Evolutionary conservation across 1,140 invertebrate genomes (phyloP).

Genomic region (Trypoxylus dichotomus): DNA sequence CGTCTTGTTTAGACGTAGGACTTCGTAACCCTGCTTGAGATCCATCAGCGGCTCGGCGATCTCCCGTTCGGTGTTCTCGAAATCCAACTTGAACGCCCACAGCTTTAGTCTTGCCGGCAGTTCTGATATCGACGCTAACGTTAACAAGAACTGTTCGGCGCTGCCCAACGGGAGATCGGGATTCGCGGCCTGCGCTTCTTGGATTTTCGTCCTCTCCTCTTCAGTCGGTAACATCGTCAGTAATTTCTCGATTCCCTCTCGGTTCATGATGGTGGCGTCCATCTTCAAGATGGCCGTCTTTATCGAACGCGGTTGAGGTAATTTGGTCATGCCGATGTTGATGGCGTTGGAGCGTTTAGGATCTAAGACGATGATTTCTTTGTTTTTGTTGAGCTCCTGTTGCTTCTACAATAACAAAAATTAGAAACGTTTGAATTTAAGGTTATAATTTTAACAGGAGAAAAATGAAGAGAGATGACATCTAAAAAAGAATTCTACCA

Average conservation of each 20-base stretch:
- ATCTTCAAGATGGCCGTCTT: constrained; percentile 97
- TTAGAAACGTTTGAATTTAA: background rate
- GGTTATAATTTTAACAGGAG: background rate
- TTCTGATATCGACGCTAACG: constrained; percentile 93
- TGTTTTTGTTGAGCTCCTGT: constrained; percentile 91
- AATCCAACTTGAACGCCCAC: constrained; percentile 99
- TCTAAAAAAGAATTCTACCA: background rate
- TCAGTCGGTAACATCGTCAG: constrained; percentile 96
- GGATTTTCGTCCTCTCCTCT: constrained; percentile 94
- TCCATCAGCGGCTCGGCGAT: constrained; percentile 98
- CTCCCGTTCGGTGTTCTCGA: constrained; percentile 96
- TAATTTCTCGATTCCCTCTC: constrained; percentile 98
- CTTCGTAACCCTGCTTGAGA: constrained; percentile 93
- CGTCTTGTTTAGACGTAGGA: constrained; percentile 87
- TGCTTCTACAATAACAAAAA: constrained; percentile 70
- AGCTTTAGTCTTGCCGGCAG: constrained; percentile 91
- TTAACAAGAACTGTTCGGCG: constrained; percentile 97
- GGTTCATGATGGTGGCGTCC: constrained; percentile 97
- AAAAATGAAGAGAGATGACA: background rate
- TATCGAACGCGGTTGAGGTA: constrained; percentile 95
- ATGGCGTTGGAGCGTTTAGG: constrained; percentile 98
- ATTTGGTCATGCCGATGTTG: constrained; percentile 99
- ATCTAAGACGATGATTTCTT: constrained; percentile 94
- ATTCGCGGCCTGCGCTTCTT: constrained; percentile 90
- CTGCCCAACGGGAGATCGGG: constrained; percentile 95